Conservation (phyloP, 2,888 invertebrate species). For the Thyatira batis region DNA sequence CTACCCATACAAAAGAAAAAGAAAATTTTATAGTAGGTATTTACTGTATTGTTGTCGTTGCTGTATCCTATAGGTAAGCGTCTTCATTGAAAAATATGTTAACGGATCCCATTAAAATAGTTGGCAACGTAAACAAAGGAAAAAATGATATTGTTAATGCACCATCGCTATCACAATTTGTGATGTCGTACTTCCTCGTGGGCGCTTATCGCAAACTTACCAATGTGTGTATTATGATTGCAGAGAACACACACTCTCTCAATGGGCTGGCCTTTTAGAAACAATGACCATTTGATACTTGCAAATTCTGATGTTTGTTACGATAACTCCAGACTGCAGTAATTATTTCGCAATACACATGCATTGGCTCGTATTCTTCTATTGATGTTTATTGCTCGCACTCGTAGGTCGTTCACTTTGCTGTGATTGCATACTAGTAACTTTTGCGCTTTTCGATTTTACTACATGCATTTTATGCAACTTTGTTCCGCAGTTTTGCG, state of each 20-base stretch:
- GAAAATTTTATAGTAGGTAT: too few relatives aligned
- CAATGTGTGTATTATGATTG: constrained; percentile 54
- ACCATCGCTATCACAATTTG: constrained; percentile 31
- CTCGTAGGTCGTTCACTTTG: constrained; percentile 34
- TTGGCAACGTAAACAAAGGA: background rate
- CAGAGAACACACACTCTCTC: constrained; percentile 29
- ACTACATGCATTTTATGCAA: background rate
- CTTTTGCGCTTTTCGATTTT: background rate
- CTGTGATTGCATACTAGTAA: constrained; percentile 13
- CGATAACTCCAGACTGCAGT: constrained; percentile 17
- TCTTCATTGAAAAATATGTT: constrained; percentile 10
- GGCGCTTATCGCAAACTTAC: constrained; percentile 62
- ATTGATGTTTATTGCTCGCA: constrained; percentile 13
- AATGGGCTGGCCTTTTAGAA: constrained; percentile 9
- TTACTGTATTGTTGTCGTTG: background rate
- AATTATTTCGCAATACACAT: constrained; percentile 24
- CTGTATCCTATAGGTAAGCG: constrained; percentile 12
- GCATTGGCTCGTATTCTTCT: constrained; percentile 31
- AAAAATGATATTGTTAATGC: constrained; percentile 22
- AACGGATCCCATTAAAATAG: background rate
- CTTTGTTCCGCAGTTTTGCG: background rate
- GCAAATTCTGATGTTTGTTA: constrained; percentile 2
- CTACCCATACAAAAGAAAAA: too few relatives aligned
- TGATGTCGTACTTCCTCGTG: constrained; percentile 60
- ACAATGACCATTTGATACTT: constrained; percentile 18